Percentiles rank a stretch among this genome's conserved stretches.
phyloP scores from a whole-genome alignment of 2,797 vertebrate species.

The Poecile montanus region DNA sequence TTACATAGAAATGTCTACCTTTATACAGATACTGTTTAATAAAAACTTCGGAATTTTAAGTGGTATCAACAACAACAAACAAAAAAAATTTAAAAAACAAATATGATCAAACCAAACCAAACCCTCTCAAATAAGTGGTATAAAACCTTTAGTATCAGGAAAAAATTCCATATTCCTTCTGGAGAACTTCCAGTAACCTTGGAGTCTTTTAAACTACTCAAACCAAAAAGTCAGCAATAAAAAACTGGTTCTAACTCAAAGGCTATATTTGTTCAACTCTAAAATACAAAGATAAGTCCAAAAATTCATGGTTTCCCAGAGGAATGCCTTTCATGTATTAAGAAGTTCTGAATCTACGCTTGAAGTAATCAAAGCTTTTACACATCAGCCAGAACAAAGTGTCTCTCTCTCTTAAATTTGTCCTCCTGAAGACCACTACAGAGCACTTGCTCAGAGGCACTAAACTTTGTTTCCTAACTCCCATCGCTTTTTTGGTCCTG shows the following conservation, averaged over 20 bases:
- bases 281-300: background rate
- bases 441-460: background rate
- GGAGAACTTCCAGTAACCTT: background rate
- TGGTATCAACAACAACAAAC: background rate
- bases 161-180: background rate
- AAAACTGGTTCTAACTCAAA: background rate
- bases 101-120: background rate
- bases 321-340: background rate
- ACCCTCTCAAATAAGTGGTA: background rate
- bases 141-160: background rate
- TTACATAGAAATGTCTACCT: background rate
- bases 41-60: background rate
- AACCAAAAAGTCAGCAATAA: background rate
- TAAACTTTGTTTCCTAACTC: background rate
- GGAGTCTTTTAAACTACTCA: background rate
- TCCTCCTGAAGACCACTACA: background rate
- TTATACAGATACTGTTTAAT: background rate
- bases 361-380: constrained; percentile 6
- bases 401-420: background rate
- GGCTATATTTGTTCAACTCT: background rate
- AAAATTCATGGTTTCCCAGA: background rate
- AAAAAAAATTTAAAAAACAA: background rate
- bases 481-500: background rate
- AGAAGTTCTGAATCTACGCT: background rate
- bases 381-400: background rate